Evolutionary conservation across 2,113 vertebrate species (phyloP), one percentile per base, ranked within the genome.

Genomic region (Xenotilapia caudafasciata): DNA sequence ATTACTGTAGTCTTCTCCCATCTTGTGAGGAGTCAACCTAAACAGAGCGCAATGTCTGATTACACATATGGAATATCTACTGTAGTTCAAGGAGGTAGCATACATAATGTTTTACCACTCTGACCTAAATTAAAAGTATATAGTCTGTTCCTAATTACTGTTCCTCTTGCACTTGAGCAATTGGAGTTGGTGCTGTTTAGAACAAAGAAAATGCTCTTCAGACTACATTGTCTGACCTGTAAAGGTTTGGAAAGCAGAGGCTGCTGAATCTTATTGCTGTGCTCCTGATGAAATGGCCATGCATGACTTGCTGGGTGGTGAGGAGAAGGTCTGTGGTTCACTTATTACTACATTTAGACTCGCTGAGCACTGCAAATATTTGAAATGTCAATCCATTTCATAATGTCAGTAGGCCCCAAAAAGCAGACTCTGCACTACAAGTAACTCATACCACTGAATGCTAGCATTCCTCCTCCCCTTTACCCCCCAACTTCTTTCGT

Each of bases 381-480:
- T 97, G 96, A 98, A 98, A 98, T 98, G 97, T 97, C 97, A 98
- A 95, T 97, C 96, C 92, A 94, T 97, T 97, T 97, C 96, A 98
- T 97, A 98, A 98, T 97, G 97, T 97, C 97, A 98, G 88, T 96
- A 89, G 94, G 92, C 93, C 95, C 94, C 93, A 95, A 96, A 97
- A 96, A 97, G 96, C 97, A 95, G 96, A 96, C 96, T 96, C 93
- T 92, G 95, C 96, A 97, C 90, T 92, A 92, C 83, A 96, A 90
- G 92, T 95, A 95, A 93, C 90, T 93, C 92, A 93, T 90, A 93
- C 90, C 70, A 88, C 90, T 88, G 92, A 95, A 96, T 93, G 93
- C 94, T 93, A 96, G 96, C 55, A 42, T 94, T 9, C 73, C 7
- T 42, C 35, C 40, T 65, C 45, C 12, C 2, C 65, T 42, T 80